Evolutionary conservation across 2,888 invertebrate species (phyloP), one percentile per base, ranked within the genome.

Genomic region (Odontocolon sp.): DNA sequence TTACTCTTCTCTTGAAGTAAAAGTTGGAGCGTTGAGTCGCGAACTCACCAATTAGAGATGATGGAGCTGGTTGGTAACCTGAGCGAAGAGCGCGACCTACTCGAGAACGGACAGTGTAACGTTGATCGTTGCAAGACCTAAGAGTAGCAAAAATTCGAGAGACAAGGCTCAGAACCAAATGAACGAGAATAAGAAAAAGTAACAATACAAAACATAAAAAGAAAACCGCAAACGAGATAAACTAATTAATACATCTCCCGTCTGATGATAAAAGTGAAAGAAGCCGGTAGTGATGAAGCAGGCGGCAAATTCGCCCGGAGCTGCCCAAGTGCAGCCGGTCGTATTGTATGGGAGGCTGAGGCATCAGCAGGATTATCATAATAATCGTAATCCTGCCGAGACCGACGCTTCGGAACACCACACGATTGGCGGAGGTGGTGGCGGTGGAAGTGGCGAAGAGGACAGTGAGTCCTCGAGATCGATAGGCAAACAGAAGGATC

Each of bases 21-120:
- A 40, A 3, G 31, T 9, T 23, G 6, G 50, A 5, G 6, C 11
- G 5, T 33, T 8, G 56, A 38, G 68, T 31, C 4, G 23, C 33
- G 1, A 6, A 2, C 28, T n/a, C 54, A 18, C n/a, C n/a, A 14
- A 69, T 50, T 28, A 50, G 72, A 70, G 16, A 78, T 72, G 75
- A 71, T 74, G 71, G 69, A 80, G 61, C 18, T 71, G 21, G 78
- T 64, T 54, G 50, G 72, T 36, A 72, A 71, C 36, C 71, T 77
- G 64, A 84, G 80, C 75, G 81, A 84, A 72, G 84, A 83, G 74
- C 83, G 84, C 78, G 84, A 84, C 77, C 83, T 84, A 64, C 82
- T 84, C 31, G 86, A 80, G 75, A 77, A 68, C 31, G 79, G 67
- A 36, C 64, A 82, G 63, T 72, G 63, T 21, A 78, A 76, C 56